Percentiles rank a stretch among this genome's conserved stretches.
phyloP scores from a whole-genome alignment of 2,113 vertebrate genomes.

The Mirza zaza region DNA sequence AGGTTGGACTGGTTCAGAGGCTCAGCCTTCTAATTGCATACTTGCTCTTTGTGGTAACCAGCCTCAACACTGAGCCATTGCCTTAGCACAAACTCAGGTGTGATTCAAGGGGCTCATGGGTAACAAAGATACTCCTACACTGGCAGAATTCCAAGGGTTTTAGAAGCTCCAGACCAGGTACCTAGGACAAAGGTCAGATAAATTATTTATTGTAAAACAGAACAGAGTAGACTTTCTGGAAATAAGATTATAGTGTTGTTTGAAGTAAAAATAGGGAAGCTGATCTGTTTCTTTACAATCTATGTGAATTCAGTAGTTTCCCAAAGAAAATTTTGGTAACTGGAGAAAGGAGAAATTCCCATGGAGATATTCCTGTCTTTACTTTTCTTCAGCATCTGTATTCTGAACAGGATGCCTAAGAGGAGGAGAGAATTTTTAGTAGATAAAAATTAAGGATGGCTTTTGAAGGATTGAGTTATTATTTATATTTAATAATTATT shows the following conservation, averaged over 20 bases:
- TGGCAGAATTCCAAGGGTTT: constrained; percentile 7
- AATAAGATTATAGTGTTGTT: neutral
- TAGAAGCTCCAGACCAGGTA: neutral
- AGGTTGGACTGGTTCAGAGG: neutral
- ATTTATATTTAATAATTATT: constrained; percentile 6
- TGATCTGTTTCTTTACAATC: constrained; percentile 20
- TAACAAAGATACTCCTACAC: neutral
- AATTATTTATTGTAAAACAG: neutral
- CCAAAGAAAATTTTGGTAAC: neutral
- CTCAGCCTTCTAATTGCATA: neutral
- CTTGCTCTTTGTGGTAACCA: constrained; percentile 12
- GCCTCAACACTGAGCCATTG: neutral
- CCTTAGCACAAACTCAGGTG: neutral
- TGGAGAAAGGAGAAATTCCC: neutral
- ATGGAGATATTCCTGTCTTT: neutral
- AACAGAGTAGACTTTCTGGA: neutral
- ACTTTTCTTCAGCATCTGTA: constrained; percentile 26
- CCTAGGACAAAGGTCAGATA: neutral
- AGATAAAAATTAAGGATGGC: constrained; percentile 38
- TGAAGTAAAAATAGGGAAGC: constrained; percentile 34
- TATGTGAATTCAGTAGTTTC: neutral
- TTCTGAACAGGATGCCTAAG: neutral
- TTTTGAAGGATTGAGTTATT: neutral
- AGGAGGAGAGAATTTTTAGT: neutral
- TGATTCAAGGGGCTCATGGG: neutral